Percentiles rank a stretch among this genome's conserved stretches.
Evolutionary conservation across 2,113 vertebrate genomes (phyloP).

Genomic region (Lepus americanus): DNA sequence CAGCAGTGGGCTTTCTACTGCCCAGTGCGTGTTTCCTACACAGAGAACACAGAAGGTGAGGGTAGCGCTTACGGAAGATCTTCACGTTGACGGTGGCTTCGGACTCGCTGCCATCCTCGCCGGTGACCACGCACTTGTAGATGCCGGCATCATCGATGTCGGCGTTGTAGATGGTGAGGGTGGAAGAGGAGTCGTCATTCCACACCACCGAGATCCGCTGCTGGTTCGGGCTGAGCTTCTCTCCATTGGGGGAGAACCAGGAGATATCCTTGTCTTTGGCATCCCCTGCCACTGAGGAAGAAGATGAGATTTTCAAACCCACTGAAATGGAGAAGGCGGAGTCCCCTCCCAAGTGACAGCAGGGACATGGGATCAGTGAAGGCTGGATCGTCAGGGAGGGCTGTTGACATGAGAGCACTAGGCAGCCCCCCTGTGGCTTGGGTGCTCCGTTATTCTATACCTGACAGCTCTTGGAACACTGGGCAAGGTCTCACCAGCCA

Average conservation of each 20-base stretch:
- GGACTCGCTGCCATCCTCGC: constrained; percentile 89
- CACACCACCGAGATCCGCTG: constrained; percentile 94
- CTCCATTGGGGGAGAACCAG: constrained; percentile 96
- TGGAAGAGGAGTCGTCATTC: constrained; percentile 94
- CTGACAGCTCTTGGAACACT: too few relatives aligned
- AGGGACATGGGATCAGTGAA: too few relatives aligned
- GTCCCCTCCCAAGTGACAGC: not conserved
- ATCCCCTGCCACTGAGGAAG: constrained; percentile 91
- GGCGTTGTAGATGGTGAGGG: constrained; percentile 97
- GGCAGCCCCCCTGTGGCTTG: not conserved
- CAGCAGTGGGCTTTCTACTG: not conserved
- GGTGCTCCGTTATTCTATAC: not conserved
- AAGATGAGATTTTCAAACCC: constrained; percentile 56
- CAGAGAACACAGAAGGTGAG: not conserved
- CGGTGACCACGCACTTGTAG: constrained; percentile 95
- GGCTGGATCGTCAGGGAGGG: too few relatives aligned
- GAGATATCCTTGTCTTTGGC: constrained; percentile 94
- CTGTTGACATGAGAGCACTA: rapidly evolving
- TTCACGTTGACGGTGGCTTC: constrained; percentile 97
- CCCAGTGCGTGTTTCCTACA: not conserved
- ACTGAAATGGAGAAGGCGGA: not conserved
- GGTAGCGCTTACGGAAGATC: constrained; percentile 94
- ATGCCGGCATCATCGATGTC: constrained; percentile 94
- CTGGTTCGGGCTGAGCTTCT: constrained; percentile 93
- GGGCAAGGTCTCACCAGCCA: not conserved